Evolutionary conservation across 2,113 vertebrate species (phyloP).

Genomic region (Macrotus californicus): DNA sequence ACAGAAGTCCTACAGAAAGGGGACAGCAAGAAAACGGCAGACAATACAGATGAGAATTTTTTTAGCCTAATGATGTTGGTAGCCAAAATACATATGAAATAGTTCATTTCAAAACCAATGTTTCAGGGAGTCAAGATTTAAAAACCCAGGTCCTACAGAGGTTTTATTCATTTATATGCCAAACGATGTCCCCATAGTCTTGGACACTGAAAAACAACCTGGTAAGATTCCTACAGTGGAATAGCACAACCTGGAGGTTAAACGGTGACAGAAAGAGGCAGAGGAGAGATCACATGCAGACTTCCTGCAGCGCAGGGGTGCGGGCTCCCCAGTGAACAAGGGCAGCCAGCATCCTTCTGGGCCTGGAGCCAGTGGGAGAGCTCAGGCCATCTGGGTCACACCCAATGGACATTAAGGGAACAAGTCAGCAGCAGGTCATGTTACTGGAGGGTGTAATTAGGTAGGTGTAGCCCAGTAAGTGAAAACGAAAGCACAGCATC

Average conservation of each 20-base stretch:
- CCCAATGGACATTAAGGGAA: background rate
- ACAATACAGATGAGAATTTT: constrained; percentile 59
- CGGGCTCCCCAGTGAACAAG: background rate
- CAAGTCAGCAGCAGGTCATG: background rate
- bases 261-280: background rate
- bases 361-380: background rate
- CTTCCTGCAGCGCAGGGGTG: background rate
- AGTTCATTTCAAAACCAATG: constrained; percentile 34
- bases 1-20: constrained; percentile 75
- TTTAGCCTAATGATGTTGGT: constrained; percentile 17
- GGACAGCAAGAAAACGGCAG: constrained; percentile 73
- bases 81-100: constrained; percentile 47
- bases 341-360: background rate
- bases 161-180: background rate
- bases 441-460: background rate
- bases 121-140: background rate
- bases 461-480: background rate
- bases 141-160: background rate
- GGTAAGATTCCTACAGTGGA: background rate
- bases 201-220: background rate
- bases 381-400: background rate
- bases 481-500: background rate
- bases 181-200: background rate
- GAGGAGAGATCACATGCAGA: background rate
- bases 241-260: background rate